Percentiles rank a stretch among this genome's conserved stretches.
Conservation (phyloP, 64 coral and sea anemone genomes). For the Pocillopora verrucosa region DNA sequence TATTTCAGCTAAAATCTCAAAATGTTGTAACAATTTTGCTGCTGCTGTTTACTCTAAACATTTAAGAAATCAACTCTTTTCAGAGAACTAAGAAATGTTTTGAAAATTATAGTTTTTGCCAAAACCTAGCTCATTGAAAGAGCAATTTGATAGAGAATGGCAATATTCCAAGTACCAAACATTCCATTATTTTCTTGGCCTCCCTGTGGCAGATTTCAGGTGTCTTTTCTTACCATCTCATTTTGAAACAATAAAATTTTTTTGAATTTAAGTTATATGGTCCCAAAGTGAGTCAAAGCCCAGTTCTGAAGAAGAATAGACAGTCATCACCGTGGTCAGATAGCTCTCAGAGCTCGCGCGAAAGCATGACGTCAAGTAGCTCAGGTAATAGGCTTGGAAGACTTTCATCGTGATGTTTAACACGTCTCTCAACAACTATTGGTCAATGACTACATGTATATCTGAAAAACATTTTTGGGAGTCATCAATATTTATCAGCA, state of each 20-base stretch:
- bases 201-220: neutral
- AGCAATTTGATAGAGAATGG: too few relatives aligned
- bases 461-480: neutral
- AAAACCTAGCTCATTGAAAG: too few relatives aligned
- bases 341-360: constrained; percentile 13
- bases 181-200: too few relatives aligned
- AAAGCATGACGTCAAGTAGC: constrained; percentile 17
- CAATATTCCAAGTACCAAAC: too few relatives aligned
- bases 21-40: neutral
- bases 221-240: neutral
- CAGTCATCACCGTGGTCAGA: constrained; percentile 40
- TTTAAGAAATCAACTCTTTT: too few relatives aligned
- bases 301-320: constrained; percentile 22
- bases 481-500: too few relatives aligned
- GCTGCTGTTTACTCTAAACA: too few relatives aligned
- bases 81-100: too few relatives aligned
- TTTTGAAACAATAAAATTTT: neutral
- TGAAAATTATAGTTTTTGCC: too few relatives aligned
- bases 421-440: neutral
- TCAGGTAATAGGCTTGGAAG: neutral
- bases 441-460: too few relatives aligned
- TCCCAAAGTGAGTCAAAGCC: constrained; percentile 8
- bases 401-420: neutral
- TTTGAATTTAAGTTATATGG: constrained; percentile 8
- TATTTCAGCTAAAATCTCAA: neutral